A percentile compares a stretch with the other conserved stretches of the same genome.
phyloP scores from a whole-genome alignment of 2,888 invertebrate species.

The Schrankia costaestrigalis region DNA sequence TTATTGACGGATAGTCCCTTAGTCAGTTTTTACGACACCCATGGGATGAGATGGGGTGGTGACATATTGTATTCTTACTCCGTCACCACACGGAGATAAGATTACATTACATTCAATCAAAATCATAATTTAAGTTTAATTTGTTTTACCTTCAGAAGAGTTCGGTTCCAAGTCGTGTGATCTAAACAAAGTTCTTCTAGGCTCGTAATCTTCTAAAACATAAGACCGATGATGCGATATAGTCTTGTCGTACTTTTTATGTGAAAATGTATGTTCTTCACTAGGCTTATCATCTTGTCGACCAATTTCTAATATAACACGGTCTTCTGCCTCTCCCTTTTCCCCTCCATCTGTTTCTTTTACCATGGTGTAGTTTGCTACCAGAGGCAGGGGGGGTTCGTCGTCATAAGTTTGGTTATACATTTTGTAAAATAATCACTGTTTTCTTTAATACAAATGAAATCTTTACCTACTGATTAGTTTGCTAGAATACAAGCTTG shows the following conservation, averaged over 20 bases:
- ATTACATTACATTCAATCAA: too few species aligned
- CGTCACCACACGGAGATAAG: too few species aligned
- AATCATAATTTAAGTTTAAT: not conserved
- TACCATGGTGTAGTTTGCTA: constrained; percentile 63
- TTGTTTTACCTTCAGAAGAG: constrained; percentile 50
- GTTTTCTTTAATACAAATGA: not conserved
- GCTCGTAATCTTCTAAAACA: constrained; percentile 70
- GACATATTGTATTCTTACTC: too few species aligned
- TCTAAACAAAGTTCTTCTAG: constrained; percentile 57
- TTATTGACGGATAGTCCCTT: too few species aligned
- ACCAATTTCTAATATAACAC: constrained; percentile 76
- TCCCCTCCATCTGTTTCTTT: constrained; percentile 65
- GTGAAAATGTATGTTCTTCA: constrained; percentile 72
- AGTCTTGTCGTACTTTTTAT: constrained; percentile 77
- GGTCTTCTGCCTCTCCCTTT: constrained; percentile 59
- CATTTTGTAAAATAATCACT: constrained; percentile 36
- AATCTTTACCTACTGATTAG: too few species aligned
- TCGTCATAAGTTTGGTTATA: constrained; percentile 62
- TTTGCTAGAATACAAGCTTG: too few species aligned
- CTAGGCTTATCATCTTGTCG: constrained; percentile 67
- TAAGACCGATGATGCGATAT: constrained; percentile 73
- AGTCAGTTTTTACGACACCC: too few species aligned
- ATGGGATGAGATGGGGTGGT: too few species aligned
- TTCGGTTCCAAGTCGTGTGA: constrained; percentile 61
- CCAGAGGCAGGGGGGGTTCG: constrained; percentile 63